Base-by-base conservation (phyloP, 1,140 invertebrate species). In the Ostrea edulis region DNA sequence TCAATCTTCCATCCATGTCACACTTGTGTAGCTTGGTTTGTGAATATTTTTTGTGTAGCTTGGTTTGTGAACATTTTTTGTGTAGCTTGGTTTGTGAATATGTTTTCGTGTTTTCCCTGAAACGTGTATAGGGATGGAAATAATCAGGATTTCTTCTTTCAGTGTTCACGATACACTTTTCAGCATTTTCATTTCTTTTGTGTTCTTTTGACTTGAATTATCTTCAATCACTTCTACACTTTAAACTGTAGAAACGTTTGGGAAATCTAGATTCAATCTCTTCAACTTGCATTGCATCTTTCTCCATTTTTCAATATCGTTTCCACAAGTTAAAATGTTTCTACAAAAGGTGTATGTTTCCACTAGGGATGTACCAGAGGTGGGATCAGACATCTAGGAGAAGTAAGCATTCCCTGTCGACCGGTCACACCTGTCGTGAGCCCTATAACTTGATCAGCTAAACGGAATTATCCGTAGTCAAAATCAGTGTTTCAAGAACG, bases 1-100 rank as follows among this genome's bases (percentile, higher is more conserved):
- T n/a, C n/a, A n/a, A n/a, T n/a, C n/a, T n/a, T n/a, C 22, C 51
- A 83, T 20, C 82, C 82, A 83, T 12, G 82, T 35, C n/a, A 83
- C 82, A n/a, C 51, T 12, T 7, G 71, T 81, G 9, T 35, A 81
- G 8, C 17, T 81, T 25, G 71, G 44, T 22, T 29, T 81, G 7
- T 51, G 9, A 35, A 14, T 29, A 25, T 77, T 25, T 0, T 35
- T 4, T 14, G 35, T 14, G 0, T 35, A 81, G 8, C 17, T 81
- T 25, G 71, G 44, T 22, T 29, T 81, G 7, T 51, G 9, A 35
- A 14, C 11, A 25, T 77, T 25, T 0, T 35, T 4, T 14, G 35
- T 14, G 0, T 35, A 81, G 8, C 17, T 81, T 25, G 71, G 44
- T 22, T 29, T 81, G 7, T 51, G 9, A 35, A 14, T 29, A 25